Evolutionary conservation across 2,888 invertebrate genomes (phyloP).

Genomic region (Mythimna lalbum): DNA sequence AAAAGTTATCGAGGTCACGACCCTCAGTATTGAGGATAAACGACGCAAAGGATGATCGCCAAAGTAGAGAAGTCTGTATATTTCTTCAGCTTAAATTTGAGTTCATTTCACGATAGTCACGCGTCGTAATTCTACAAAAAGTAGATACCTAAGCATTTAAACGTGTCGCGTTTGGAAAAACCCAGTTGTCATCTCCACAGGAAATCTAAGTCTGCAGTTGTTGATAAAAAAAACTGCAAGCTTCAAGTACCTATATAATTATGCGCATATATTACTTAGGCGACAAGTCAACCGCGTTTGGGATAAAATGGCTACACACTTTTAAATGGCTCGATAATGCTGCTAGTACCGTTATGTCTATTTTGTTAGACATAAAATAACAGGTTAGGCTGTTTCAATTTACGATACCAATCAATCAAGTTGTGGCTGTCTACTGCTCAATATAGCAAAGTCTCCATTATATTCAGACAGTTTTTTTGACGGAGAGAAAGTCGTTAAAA

Average conservation of each 20-base stretch:
- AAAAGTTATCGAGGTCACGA: too few species aligned
- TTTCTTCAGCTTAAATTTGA: slow-evolving; percentile 2
- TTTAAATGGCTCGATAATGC: not conserved
- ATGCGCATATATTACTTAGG: slow-evolving; percentile 75
- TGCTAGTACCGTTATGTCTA: slow-evolving; percentile 1
- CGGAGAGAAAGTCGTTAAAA: slow-evolving; percentile 27
- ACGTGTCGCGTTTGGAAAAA: slow-evolving; percentile 32
- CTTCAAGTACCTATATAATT: slow-evolving; percentile 64
- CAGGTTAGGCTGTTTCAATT: slow-evolving; percentile 19
- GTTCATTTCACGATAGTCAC: not conserved
- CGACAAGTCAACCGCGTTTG: slow-evolving; percentile 58
- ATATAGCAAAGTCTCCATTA: slow-evolving; percentile 18
- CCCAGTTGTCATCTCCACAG: slow-evolving; percentile 35
- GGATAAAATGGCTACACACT: not conserved
- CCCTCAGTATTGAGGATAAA: too few species aligned
- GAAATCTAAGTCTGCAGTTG: slow-evolving; percentile 31
- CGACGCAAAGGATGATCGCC: too few species aligned
- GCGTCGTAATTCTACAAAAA: slow-evolving; percentile 13
- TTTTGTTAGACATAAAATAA: slow-evolving; percentile 6
- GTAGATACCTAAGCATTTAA: slow-evolving; percentile 4
- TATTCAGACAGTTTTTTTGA: slow-evolving; percentile 6
- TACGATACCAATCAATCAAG: slow-evolving; percentile 42
- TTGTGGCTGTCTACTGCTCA: slow-evolving; percentile 9
- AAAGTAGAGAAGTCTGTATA: not conserved
- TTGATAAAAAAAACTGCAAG: slow-evolving; percentile 39